Base-by-base conservation (phyloP, 2,113 vertebrate species). In the Rhea pennata region DNA sequence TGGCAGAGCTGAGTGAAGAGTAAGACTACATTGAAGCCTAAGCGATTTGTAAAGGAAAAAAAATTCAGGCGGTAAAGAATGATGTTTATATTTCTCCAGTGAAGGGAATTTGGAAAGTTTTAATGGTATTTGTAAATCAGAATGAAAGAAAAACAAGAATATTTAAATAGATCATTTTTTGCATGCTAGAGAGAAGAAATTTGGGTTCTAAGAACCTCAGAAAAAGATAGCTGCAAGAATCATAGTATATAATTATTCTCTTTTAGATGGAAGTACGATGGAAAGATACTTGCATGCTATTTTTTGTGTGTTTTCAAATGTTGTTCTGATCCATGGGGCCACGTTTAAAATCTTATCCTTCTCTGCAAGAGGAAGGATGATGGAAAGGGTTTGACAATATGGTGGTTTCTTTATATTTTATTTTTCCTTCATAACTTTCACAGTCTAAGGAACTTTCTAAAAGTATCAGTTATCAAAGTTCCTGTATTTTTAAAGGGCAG, bases 81-180 rank as follows among this genome's bases (percentile, higher is more conserved):
- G 88, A 87, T 33, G 4, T 87, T 92, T 91, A 50, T 75, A 58
- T 36, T 82, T 95, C 15, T 79, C 19, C 22, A 67, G 7, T 22
- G 9, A 42, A 91, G 54, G 21, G 27, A 65, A 13, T 53, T 91
- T 84, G 73, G 31, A 87, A 87, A 69, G 31, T 77, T 95, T 85
- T 91, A 40, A 76, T 82, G 44, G 73, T 76, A 40, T 54, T 84
- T 95, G 42, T 62, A 91, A 91, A 16, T 69, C 62, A 82, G 44
- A 92, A 92, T 78, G 50, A 95, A 91, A 94, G 69, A 39, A 88
- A 88, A 79, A 13, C 8, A 85, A 84, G 73, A 81, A 72, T 10
- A 31, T 94, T 87, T 74, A 78, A 85, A 71, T 1, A 1, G 3
- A 79, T 13, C 24, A 3, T 62, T 95, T 85, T 31, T 36, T 59